Conservation (phyloP, 2,797 vertebrate genomes). For the Somateria mollissima region DNA sequence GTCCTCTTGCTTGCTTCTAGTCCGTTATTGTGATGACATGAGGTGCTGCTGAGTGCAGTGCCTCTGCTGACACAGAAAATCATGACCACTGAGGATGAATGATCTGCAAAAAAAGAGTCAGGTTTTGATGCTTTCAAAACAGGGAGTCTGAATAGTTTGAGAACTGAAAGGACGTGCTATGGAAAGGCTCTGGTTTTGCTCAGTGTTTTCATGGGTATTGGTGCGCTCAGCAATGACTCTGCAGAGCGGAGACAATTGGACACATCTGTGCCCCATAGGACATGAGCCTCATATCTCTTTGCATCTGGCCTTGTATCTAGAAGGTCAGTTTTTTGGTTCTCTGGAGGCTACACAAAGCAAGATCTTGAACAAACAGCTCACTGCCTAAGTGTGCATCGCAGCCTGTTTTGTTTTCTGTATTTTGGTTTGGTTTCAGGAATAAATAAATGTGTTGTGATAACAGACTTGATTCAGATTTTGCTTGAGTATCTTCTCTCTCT, state of each 20-base stretch:
- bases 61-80: slow-evolving; percentile 19
- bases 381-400: not conserved
- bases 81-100: not conserved
- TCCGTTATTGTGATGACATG: not conserved
- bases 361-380: not conserved
- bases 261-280: fast-evolving
- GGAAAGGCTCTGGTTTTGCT: not conserved
- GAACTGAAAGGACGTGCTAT: not conserved
- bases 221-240: not conserved
- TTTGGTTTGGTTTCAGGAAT: slow-evolving; percentile 10
- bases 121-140: slow-evolving; percentile 10
- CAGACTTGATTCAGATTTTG: not conserved
- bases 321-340: not conserved
- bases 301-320: not conserved
- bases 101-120: not conserved
- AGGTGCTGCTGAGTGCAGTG: not conserved
- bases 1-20: slow-evolving; percentile 1
- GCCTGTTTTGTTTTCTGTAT: not conserved
- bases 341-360: not conserved
- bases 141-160: not conserved
- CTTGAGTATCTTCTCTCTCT: not conserved
- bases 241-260: not conserved
- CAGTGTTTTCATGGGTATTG: fast-evolving
- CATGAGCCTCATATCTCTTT: not conserved
- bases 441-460: not conserved